These are phyloP conservation scores for Asarcornis scutulata DNA, from an alignment of 2,113 vertebrate genomes.

Conservation along the genomic window DNA sequence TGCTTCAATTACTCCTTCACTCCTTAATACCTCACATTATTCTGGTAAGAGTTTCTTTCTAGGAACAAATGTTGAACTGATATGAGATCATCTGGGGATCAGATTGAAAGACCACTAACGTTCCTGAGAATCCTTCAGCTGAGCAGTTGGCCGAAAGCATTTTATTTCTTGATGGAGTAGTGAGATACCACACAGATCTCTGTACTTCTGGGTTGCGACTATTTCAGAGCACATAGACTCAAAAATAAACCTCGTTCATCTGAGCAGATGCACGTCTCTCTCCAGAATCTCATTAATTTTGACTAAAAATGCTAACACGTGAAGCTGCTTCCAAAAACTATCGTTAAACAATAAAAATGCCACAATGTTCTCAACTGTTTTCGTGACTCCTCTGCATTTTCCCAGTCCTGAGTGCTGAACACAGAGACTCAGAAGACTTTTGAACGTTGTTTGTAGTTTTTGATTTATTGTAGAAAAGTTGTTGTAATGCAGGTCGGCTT, in stretches of 20 bases:
- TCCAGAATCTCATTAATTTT: not conserved
- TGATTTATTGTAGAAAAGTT: conserved; percentile 88
- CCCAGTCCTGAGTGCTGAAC: not conserved
- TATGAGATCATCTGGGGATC: not conserved
- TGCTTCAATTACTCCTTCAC: not conserved
- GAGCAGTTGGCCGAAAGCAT: not conserved
- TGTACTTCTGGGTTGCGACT: not conserved
- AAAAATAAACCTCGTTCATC: conserved; percentile 4
- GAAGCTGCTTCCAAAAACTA: conserved; percentile 17
- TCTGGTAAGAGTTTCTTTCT: not conserved
- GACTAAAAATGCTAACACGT: not conserved
- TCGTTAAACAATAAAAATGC: not conserved
- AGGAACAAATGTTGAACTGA: not conserved
- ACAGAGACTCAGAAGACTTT: not conserved
- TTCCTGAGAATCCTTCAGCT: not conserved
- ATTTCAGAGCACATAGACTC: not conserved
- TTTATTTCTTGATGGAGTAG: not conserved
- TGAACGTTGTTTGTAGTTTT: conserved; percentile 50
- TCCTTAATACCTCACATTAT: not conserved
- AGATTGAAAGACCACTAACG: not conserved
- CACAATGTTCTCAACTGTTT: rapidly evolving
- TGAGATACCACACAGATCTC: not conserved
- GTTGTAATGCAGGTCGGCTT: conserved; percentile 80
- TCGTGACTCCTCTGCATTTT: not conserved
- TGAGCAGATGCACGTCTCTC: conserved; percentile 11